Base-by-base conservation (phyloP, 2,113 vertebrate species). In the Oreochromis aureus region DNA sequence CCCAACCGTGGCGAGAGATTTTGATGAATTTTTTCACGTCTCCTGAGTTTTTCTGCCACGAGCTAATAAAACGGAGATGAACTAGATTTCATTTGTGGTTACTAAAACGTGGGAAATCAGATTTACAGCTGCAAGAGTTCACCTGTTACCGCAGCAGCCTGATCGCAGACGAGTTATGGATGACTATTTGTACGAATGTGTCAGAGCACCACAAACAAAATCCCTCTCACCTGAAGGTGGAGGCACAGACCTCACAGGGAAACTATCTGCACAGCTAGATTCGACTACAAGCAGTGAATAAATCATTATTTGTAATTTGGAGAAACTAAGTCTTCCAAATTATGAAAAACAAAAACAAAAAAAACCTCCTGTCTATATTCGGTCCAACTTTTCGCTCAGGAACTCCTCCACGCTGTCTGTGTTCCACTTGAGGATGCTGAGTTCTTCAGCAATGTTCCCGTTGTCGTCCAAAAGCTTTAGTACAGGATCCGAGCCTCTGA, bases 401-500 rank as follows among this genome's bases (percentile, higher is more conserved):
- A 99, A 99, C 95, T 99, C 99, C 94, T 99, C 99, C 36, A 99
- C 99, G 1, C 99, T 99, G 95, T 99, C 98, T 5, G 99, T 99
- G 94, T 99, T 99, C 98, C 99, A 99, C 91, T 99, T 99, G 95
- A 98, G 97, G 96, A 99, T 99, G 97, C 98, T 99, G 86, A 99
- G 96, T 63, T 99, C 99, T 93, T 99, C 98, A 89, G 98, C 98
- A 58, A 99, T 99, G 97, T 99, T 99, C 98, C 99, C 99, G 76
- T 88, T 97, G 90, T 99, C 98, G 10, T 99, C 99, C 97, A 99
- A 95, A 92, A 99, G 98, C 97, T 99, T 99, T 22, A 99, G 97
- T 6, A 99, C 97, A 96, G 99, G 99, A 91, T 99, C 99, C 41
- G 99, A 98, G 92, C 99, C 99, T 93, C 98, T 97, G 59, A 99